These are phyloP conservation scores for Myiozetetes cayanensis DNA, from an alignment of 2,113 vertebrate genomes.

Conservation along the genomic window DNA sequence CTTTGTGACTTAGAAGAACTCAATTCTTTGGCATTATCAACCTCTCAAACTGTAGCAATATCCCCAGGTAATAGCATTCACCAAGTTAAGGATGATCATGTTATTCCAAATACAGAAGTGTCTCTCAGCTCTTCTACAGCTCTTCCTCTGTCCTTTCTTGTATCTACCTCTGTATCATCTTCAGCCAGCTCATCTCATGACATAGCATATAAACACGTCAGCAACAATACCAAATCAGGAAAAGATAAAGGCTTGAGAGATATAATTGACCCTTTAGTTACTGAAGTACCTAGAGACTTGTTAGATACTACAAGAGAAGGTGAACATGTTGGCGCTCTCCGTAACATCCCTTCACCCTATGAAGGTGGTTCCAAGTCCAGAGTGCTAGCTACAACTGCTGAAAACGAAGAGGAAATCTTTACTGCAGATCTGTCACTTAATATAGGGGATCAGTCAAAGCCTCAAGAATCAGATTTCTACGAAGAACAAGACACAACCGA, in stretches of 20 bases:
- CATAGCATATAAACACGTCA: not conserved
- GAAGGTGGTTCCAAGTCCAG: conserved; percentile 6
- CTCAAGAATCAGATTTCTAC: conserved; percentile 37
- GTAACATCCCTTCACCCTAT: not conserved
- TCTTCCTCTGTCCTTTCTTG: conserved; percentile 40
- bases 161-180: conserved; percentile 21
- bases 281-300: not conserved
- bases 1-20: conserved; percentile 71
- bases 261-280: not conserved
- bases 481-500: conserved; percentile 37
- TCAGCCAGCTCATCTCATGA: conserved; percentile 4
- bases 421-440: conserved; percentile 60
- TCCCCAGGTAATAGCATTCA: conserved; percentile 23
- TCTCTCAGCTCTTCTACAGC: conserved; percentile 18
- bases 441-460: conserved; percentile 41
- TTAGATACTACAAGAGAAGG: not conserved
- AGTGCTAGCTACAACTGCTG: conserved; percentile 39
- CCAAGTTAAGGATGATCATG: conserved; percentile 53
- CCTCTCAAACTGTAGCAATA: conserved; percentile 23
- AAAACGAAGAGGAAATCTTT: conserved; percentile 62
- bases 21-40: conserved; percentile 37
- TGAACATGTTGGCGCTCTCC: not conserved
- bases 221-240: not conserved
- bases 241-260: conserved; percentile 12
- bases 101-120: conserved; percentile 32